Evolutionary conservation across 2,888 invertebrate genomes (phyloP), one percentile per base, ranked within the genome.

Genomic region (Petrophora chlorosata): DNA sequence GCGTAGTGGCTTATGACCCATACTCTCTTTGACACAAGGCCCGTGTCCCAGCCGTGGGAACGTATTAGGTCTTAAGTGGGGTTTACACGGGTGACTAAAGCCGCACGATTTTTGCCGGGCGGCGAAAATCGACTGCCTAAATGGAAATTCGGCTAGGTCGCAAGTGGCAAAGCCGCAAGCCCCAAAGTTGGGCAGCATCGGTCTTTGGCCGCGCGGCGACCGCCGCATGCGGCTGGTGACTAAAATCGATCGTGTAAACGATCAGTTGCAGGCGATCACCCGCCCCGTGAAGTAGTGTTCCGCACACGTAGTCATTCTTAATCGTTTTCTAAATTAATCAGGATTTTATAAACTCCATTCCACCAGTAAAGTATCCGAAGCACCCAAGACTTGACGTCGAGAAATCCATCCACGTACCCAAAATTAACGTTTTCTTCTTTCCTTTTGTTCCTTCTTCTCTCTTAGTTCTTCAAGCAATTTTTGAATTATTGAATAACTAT

Each of bases 161-260:
- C 63, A 64, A 62, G 61, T 67, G 65, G 67, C 63, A 64, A 70
- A 68, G 65, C 65, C 63, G 68, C 69, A 66, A 67, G 66, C 59
- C 63, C 61, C 65, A 65, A 67, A 67, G 68, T 69, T 64, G 63
- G 61, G 63, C 66, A 67, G 66, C 64, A 65, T 65, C 63, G 65
- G 66, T 68, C 63, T 65, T 67, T 63, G 55, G 59, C 64, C 65
- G 60, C 65, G 62, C 65, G 67, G 63, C 65, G 5, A 66, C 62
- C 61, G 65, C 67, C 64, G 65, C 64, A 69, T 67, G 64, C 62
- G 61, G 34, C 67, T 62, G 65, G 63, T 63, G 60, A 56, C 46
- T 59, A 56, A 62, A 59, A 56, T 53, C 53, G 56, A 53, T 50
- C 50, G 40, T 53, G 50, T 57, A 59, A 62, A 53, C 28, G 30